Evolutionary conservation across 2,888 invertebrate genomes (phyloP).

Genomic region (Nymphalis polychloros): DNA sequence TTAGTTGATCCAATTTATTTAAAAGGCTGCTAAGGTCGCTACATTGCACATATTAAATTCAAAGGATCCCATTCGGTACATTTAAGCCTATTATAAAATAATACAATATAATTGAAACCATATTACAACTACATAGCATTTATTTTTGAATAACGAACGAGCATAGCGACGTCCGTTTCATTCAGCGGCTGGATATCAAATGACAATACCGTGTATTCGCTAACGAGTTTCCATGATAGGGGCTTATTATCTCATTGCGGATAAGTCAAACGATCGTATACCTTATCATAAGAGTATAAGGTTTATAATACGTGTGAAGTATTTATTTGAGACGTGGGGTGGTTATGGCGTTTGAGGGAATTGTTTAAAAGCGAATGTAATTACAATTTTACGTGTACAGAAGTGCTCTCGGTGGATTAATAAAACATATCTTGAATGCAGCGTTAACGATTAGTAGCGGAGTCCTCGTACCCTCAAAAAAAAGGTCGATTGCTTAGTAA

Average conservation of each 20-base stretch:
- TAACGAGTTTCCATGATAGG: slow-evolving; percentile 68
- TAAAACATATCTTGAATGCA: slow-evolving; percentile 40
- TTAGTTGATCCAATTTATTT: slow-evolving; percentile 1
- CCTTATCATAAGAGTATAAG: slow-evolving; percentile 47
- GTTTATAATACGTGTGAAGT: background rate
- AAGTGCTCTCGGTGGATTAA: slow-evolving; percentile 44
- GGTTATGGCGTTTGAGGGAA: slow-evolving; percentile 68
- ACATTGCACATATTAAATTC: slow-evolving; percentile 63
- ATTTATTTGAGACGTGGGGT: slow-evolving; percentile 40
- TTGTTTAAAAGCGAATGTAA: slow-evolving; percentile 62
- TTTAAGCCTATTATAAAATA: slow-evolving; percentile 38
- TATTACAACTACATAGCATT: slow-evolving; percentile 46
- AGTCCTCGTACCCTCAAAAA: slow-evolving; percentile 1
- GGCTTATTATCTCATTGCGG: slow-evolving; percentile 54
- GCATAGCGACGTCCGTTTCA: slow-evolving; percentile 46
- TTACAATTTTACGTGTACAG: slow-evolving; percentile 54
- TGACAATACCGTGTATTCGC: slow-evolving; percentile 70
- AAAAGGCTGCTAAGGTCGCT: background rate
- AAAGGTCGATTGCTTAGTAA: background rate
- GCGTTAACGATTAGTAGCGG: slow-evolving; percentile 31
- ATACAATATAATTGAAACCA: slow-evolving; percentile 49
- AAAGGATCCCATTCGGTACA: slow-evolving; percentile 65
- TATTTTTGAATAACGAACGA: slow-evolving; percentile 46
- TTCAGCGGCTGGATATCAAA: slow-evolving; percentile 65
- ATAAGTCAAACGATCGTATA: slow-evolving; percentile 49